Evolutionary conservation across 2,797 vertebrate species (phyloP).

Genomic region (Falco rusticolus): DNA sequence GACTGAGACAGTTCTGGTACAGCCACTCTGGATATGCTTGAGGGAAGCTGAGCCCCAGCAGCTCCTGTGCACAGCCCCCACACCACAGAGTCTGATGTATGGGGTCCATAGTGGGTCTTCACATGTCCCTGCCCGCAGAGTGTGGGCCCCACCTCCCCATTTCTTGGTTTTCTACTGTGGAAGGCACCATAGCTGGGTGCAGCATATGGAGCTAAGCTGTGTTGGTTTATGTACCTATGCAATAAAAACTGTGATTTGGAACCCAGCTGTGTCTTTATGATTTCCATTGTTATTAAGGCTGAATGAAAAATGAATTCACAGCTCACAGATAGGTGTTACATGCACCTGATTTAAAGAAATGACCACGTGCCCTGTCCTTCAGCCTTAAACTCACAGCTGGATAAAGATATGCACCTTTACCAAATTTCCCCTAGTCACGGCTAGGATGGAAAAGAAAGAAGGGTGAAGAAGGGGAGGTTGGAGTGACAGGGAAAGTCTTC

Average conservation of each 20-base stretch:
- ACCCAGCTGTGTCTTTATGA: background rate
- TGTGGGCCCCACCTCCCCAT: background rate
- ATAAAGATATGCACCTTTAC: background rate
- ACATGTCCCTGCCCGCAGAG: background rate
- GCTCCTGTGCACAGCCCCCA: background rate
- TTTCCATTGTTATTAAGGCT: conserved; percentile 2
- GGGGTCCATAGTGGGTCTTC: background rate
- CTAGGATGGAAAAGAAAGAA: background rate
- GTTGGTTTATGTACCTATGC: conserved; percentile 19
- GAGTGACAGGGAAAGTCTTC: background rate
- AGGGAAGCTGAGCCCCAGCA: background rate
- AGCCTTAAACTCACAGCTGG: background rate
- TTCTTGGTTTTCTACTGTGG: background rate
- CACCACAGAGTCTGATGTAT: no score
- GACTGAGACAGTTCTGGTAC: rapidly evolving
- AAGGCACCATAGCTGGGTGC: background rate
- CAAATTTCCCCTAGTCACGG: background rate
- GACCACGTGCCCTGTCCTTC: background rate
- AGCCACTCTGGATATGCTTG: rapidly evolving
- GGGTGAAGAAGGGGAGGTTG: background rate
- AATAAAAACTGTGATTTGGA: conserved; percentile 24
- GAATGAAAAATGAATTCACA: background rate
- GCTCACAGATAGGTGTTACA: background rate
- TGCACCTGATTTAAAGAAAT: background rate
- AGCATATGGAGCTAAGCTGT: background rate